These are phyloP conservation scores for Cricetomys ansorgei DNA, from an alignment of 2,113 vertebrate genomes.

Conservation along the genomic window DNA sequence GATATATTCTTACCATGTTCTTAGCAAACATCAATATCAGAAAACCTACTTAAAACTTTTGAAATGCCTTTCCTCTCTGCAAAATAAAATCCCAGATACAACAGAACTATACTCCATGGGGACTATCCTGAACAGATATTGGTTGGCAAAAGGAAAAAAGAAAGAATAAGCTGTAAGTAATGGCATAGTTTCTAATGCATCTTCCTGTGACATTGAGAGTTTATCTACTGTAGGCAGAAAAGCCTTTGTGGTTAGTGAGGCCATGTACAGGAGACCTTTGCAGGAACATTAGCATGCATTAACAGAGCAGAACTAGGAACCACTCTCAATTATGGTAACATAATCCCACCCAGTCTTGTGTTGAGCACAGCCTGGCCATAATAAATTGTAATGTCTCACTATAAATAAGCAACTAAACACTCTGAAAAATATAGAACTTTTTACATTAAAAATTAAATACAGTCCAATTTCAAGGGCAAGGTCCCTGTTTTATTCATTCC, in stretches of 20 bases:
- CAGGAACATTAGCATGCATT: constrained; percentile 72
- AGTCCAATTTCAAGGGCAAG: constrained; percentile 41
- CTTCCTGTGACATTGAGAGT: constrained; percentile 55
- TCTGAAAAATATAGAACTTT: constrained; percentile 30
- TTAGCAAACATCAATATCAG: constrained; percentile 14
- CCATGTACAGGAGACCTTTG: constrained; percentile 39
- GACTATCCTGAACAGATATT: constrained; percentile 22
- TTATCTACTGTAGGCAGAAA: constrained; percentile 60
- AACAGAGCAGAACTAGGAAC: constrained; percentile 34
- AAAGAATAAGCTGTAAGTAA: constrained; percentile 28
- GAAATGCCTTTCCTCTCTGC: constrained; percentile 21
- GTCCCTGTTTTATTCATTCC: not conserved
- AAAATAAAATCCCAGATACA: constrained; percentile 1
- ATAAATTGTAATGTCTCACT: constrained; percentile 52
- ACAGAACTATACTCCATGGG: not conserved
- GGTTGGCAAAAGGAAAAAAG: not conserved
- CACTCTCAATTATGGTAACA: constrained; percentile 68
- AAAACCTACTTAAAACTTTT: constrained; percentile 40
- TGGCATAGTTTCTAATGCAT: constrained; percentile 63
- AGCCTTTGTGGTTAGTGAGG: constrained; percentile 63
- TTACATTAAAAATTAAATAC: constrained; percentile 29
- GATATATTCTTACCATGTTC: not conserved
- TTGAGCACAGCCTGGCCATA: constrained; percentile 43
- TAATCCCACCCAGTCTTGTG: constrained; percentile 31
- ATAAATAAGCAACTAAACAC: constrained; percentile 61